Evolutionary conservation across 1,140 invertebrate species (phyloP).

Genomic region (Euglossa dilemma): DNA sequence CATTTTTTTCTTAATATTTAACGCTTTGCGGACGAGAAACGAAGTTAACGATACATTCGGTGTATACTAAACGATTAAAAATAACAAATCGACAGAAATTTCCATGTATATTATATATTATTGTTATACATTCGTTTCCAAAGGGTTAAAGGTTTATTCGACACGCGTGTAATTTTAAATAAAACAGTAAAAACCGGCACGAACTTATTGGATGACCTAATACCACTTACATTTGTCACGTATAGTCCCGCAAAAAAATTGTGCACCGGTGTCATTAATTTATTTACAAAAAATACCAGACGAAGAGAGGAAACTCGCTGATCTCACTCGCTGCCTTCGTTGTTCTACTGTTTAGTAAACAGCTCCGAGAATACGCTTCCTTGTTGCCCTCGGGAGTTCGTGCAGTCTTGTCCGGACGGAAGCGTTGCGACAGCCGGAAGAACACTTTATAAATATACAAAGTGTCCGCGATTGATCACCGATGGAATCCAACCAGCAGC

Average conservation of each 20-base stretch:
- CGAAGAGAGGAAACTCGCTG: not conserved
- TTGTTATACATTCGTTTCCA: no score
- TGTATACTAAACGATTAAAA: no score
- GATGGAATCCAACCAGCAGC: not conserved
- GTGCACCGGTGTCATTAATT: no score
- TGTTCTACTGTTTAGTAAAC: constrained; percentile 40
- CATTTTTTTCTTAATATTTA: no score
- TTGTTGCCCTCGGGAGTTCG: constrained; percentile 12
- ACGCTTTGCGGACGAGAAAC: no score
- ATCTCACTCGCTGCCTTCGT: not conserved
- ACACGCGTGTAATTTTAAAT: no score
- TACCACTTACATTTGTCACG: not conserved
- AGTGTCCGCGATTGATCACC: not conserved
- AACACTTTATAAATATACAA: constrained; percentile 7
- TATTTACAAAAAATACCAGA: not conserved
- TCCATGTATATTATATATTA: no score
- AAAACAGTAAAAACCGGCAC: no score
- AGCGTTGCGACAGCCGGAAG: constrained; percentile 53
- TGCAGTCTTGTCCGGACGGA: constrained; percentile 6
- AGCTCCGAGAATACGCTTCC: constrained; percentile 21
- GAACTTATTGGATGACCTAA: no score
- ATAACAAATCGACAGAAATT: no score
- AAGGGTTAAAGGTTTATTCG: no score
- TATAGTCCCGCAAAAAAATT: not conserved
- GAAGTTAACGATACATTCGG: no score